Evolutionary conservation across 2,113 vertebrate genomes (phyloP).

Genomic region (Phasianus colchicus): DNA sequence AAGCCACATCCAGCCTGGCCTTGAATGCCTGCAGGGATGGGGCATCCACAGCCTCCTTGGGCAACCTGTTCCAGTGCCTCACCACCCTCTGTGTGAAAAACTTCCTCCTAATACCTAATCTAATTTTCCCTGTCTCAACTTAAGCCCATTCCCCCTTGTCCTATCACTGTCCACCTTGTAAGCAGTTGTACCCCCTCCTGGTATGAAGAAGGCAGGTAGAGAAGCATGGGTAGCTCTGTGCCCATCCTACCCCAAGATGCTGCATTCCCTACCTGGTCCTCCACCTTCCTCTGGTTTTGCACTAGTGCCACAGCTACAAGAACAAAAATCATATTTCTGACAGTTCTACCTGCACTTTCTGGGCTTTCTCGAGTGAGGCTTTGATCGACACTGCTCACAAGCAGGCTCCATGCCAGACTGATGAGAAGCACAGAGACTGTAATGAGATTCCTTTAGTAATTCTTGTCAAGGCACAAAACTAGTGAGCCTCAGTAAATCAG

Average conservation of each 20-base stretch:
- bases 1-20: too few species aligned
- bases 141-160: too few species aligned
- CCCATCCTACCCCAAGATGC: background rate
- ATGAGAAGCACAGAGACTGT: background rate
- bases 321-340: background rate
- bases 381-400: background rate
- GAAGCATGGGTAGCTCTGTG: fast-evolving
- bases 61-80: too few species aligned
- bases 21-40: too few species aligned
- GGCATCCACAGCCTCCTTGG: too few species aligned
- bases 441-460: constrained; percentile 33
- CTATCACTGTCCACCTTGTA: too few species aligned
- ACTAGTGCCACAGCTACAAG: fast-evolving
- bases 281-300: background rate
- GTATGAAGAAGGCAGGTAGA: background rate
- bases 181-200: too few species aligned
- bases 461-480: background rate
- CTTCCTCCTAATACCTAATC: too few species aligned
- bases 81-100: too few species aligned
- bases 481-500: background rate
- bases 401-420: background rate
- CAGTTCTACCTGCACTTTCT: background rate
- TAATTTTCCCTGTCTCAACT: too few species aligned
- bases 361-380: background rate
- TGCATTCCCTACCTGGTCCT: background rate